Percentiles rank a stretch among this genome's conserved stretches.
Evolutionary conservation across 1,140 invertebrate genomes (phyloP).

Genomic region (Tetramorium alpestre): DNA sequence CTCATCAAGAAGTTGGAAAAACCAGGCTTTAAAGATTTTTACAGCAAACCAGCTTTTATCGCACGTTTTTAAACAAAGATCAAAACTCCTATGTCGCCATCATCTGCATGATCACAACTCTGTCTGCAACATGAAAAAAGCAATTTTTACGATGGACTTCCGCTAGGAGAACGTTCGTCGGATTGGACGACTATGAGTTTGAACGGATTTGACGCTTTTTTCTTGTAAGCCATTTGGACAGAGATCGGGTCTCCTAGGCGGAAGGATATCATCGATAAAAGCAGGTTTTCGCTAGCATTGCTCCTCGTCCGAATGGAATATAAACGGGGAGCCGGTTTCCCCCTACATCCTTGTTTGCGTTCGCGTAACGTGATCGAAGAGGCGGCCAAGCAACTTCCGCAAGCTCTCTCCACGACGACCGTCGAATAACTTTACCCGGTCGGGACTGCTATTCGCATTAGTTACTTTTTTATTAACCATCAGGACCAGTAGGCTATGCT

Average conservation of each 20-base stretch:
- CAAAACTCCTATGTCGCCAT: constrained; percentile 12
- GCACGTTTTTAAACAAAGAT: not conserved
- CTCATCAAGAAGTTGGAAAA: too few species aligned
- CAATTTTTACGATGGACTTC: constrained; percentile 43
- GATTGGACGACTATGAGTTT: constrained; percentile 4
- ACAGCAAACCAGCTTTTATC: too few species aligned
- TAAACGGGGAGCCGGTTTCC: constrained; percentile 21
- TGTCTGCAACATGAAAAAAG: not conserved
- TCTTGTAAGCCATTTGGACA: not conserved
- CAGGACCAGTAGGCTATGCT: not conserved
- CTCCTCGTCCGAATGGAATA: constrained; percentile 31
- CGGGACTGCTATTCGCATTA: constrained; percentile 13
- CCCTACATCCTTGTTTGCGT: constrained; percentile 23
- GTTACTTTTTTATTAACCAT: constrained; percentile 25
- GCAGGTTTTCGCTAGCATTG: constrained; percentile 30
- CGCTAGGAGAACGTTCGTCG: constrained; percentile 29
- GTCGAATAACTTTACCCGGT: constrained; percentile 55
- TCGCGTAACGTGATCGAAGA: constrained; percentile 16
- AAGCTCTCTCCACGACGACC: constrained; percentile 12
- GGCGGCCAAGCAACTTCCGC: constrained; percentile 40
- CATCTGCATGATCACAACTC: not conserved
- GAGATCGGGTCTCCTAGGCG: constrained; percentile 31
- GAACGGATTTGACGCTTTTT: constrained; percentile 40
- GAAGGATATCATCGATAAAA: constrained; percentile 41
- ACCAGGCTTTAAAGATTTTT: too few species aligned